These are phyloP conservation scores for Tragopan temminckii DNA, from an alignment of 2,797 vertebrate species.

Conservation along the genomic window DNA sequence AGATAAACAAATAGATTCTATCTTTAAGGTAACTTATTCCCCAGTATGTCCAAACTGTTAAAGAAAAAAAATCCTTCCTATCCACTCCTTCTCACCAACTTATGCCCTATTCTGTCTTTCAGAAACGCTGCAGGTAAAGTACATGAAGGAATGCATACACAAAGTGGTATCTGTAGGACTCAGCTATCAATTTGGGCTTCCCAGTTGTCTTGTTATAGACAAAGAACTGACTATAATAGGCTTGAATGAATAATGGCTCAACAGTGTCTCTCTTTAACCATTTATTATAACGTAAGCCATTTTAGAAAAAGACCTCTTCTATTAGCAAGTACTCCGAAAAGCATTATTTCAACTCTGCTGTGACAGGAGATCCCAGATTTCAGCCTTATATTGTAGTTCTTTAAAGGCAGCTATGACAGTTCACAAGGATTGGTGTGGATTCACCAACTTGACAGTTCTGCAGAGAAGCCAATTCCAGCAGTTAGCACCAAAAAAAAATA, in stretches of 20 bases:
- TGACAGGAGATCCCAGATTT: conserved; percentile 37
- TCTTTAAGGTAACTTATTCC: conserved; percentile 9
- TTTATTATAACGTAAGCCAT: conserved; percentile 4
- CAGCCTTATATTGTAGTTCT: not conserved
- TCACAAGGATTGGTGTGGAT: not conserved
- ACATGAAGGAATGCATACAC: not conserved
- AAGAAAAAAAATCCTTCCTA: not conserved
- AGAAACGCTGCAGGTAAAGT: conserved; percentile 43
- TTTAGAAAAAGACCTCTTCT: conserved; percentile 59
- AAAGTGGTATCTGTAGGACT: conserved; percentile 20
- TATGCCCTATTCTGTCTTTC: conserved; percentile 51
- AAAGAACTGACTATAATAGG: conserved; percentile 42
- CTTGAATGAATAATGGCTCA: conserved; percentile 27
- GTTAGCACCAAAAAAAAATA: not conserved
- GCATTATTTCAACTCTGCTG: conserved; percentile 18
- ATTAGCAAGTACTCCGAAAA: conserved; percentile 36
- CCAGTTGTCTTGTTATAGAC: conserved; percentile 29
- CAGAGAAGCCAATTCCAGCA: not conserved
- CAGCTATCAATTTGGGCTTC: conserved; percentile 61
- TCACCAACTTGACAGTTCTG: not conserved
- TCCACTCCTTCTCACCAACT: not conserved
- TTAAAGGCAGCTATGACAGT: not conserved
- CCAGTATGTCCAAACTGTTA: not conserved
- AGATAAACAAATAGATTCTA: conserved; percentile 35
- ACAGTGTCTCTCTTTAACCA: conserved; percentile 16